A percentile compares a stretch with the other conserved stretches of the same genome.
Evolutionary conservation across 2,888 invertebrate species (phyloP).

Genomic region (Nasonovia ribisnigri): DNA sequence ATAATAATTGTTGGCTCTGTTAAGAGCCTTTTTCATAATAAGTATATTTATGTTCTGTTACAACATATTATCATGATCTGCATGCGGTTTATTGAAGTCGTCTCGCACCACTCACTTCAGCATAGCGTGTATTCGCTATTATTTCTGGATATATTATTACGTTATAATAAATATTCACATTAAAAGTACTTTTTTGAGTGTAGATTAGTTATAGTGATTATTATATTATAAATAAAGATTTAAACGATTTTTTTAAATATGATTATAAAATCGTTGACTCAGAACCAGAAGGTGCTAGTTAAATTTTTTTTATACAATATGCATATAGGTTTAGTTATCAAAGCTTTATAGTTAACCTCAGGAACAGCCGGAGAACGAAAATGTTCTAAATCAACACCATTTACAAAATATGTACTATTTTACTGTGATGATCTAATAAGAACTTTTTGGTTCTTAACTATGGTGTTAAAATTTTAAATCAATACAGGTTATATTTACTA

Average conservation of each 20-base stretch:
- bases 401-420: not conserved
- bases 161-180: not conserved
- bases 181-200: not conserved
- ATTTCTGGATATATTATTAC: no score
- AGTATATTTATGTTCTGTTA: no score
- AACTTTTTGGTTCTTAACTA: not conserved
- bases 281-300: not conserved
- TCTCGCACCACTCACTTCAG: not conserved
- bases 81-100: not conserved
- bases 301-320: not conserved
- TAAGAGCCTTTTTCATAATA: no score
- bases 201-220: fast-evolving
- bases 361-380: not conserved
- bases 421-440: not conserved
- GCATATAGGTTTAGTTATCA: not conserved
- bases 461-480: not conserved
- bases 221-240: not conserved
- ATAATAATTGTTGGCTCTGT: no score
- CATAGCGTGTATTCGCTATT: not conserved
- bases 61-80: no score
- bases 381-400: not conserved
- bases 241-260: not conserved
- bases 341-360: not conserved
- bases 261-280: not conserved
- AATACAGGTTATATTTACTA: not conserved